These are phyloP conservation scores for Phocides pigmalion DNA, from an alignment of 1,140 invertebrate genomes.

Conservation along the genomic window DNA sequence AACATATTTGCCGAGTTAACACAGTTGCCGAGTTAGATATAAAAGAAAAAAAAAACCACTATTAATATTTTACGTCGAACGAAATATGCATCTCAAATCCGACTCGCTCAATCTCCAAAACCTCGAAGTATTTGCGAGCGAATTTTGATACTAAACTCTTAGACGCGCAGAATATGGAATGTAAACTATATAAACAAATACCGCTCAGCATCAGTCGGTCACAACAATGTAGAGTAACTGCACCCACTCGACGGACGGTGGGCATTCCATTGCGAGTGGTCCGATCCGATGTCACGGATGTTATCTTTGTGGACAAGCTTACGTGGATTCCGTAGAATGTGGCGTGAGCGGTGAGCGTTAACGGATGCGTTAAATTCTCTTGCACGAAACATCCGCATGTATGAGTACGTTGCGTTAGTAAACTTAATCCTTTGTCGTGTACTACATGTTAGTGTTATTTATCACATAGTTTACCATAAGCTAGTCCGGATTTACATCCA, in stretches of 20 bases:
- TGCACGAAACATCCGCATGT: conserved; percentile 6
- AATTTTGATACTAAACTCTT: background rate
- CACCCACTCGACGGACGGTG: background rate
- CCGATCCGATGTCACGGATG: conserved; percentile 27
- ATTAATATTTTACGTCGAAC: too few relatives aligned
- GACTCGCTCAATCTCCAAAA: too few relatives aligned
- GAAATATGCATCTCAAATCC: too few relatives aligned
- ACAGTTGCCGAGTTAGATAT: too few relatives aligned
- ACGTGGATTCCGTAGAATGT: conserved; percentile 19
- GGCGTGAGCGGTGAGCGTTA: background rate
- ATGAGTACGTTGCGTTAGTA: background rate
- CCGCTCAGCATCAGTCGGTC: background rate
- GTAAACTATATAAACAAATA: background rate
- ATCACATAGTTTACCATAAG: background rate
- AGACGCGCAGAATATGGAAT: background rate
- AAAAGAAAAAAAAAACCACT: too few relatives aligned
- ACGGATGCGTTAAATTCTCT: conserved; percentile 19
- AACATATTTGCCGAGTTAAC: too few relatives aligned
- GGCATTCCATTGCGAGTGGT: background rate
- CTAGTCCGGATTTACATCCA: too few relatives aligned
- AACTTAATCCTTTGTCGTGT: background rate
- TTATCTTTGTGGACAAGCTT: conserved; percentile 28
- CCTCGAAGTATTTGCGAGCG: too few relatives aligned
- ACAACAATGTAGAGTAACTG: conserved; percentile 1
- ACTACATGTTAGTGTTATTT: background rate